Evolutionary conservation across 2,888 invertebrate genomes (phyloP).

Genomic region (Dichetophora obliterata): DNA sequence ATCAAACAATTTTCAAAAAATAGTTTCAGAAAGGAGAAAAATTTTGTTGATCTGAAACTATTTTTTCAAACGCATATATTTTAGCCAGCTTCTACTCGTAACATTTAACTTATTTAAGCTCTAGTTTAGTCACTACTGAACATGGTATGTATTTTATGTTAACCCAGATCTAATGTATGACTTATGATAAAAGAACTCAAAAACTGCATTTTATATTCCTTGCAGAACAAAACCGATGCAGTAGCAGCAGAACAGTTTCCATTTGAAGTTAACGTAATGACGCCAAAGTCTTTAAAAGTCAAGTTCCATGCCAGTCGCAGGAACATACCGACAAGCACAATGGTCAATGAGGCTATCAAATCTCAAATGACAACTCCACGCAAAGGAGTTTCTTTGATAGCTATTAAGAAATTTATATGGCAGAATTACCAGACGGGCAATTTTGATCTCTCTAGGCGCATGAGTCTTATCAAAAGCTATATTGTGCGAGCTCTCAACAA

Average conservation of each 20-base stretch:
- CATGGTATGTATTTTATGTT: neutral
- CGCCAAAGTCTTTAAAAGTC: neutral
- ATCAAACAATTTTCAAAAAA: neutral
- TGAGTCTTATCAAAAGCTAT: slow-evolving; percentile 42
- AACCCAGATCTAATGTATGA: too few species aligned
- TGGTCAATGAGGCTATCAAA: slow-evolving; percentile 46
- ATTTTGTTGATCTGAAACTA: neutral
- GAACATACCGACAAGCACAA: slow-evolving; percentile 36
- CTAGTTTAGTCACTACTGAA: neutral
- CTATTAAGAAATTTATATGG: slow-evolving; percentile 46
- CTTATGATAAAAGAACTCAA: neutral
- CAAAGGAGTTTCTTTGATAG: slow-evolving; percentile 41
- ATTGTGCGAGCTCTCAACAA: slow-evolving; percentile 40
- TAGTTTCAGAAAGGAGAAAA: neutral
- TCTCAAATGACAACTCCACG: slow-evolving; percentile 34
- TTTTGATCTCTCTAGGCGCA: slow-evolving; percentile 20
- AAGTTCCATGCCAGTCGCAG: neutral
- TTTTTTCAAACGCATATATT: neutral
- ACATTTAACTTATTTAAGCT: neutral
- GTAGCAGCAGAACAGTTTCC: neutral
- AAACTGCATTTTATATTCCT: too few species aligned
- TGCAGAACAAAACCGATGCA: neutral
- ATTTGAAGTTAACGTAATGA: neutral
- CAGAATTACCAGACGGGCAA: slow-evolving; percentile 32
- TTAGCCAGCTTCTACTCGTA: neutral